Percentiles rank a stretch among this genome's conserved stretches.
Evolutionary conservation across 2,797 vertebrate genomes (phyloP).

Genomic region (Crotalus adamanteus): DNA sequence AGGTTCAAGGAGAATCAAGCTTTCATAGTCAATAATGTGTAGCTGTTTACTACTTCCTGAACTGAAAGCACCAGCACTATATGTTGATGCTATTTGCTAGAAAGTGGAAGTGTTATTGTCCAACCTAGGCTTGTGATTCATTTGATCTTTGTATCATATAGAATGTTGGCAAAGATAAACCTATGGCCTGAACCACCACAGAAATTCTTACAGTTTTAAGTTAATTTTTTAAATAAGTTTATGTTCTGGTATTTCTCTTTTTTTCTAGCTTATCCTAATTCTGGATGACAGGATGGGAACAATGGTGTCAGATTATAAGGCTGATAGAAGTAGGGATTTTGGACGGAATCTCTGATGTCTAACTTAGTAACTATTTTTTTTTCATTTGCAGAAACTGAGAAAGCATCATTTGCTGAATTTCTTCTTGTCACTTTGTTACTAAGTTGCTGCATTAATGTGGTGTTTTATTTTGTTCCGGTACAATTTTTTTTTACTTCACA

Average conservation of each 20-base stretch:
- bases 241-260: background rate
- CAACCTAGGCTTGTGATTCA: background rate
- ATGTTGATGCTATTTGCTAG: background rate
- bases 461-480: background rate
- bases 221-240: background rate
- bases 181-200: background rate
- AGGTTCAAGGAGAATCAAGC: background rate
- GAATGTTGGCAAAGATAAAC: background rate
- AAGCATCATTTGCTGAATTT: background rate
- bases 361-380: background rate
- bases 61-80: background rate
- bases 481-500: background rate
- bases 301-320: background rate
- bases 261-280: background rate
- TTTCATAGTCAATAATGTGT: background rate
- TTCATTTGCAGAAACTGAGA: background rate
- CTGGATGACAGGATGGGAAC: background rate
- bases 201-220: background rate
- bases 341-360: background rate
- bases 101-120: background rate
- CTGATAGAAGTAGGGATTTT: slow-evolving; percentile 8
- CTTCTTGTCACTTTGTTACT: background rate
- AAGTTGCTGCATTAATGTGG: background rate
- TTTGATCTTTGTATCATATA: background rate
- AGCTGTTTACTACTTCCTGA: background rate